phyloP scores from a whole-genome alignment of 2,113 vertebrate genomes.

The Dissostichus mawsoni region DNA sequence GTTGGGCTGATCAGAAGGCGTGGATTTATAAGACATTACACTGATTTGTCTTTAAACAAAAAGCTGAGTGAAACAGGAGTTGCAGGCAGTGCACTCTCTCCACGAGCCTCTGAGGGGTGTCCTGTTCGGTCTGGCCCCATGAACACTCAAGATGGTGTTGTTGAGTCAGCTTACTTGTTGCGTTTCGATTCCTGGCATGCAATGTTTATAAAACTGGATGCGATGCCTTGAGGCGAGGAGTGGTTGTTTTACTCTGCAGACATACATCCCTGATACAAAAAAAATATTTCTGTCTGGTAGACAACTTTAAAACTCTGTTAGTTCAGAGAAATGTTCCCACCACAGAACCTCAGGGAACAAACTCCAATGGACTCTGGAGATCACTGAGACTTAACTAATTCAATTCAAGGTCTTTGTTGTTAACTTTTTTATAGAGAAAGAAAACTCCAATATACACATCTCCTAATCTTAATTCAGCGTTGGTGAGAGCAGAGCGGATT shows the following conservation, averaged over 20 bases:
- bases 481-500: not conserved
- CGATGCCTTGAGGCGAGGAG: slow-evolving; percentile 12
- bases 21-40: not conserved
- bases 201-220: slow-evolving; percentile 13
- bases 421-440: not conserved
- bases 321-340: not conserved
- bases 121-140: not conserved
- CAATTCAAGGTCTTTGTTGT: not conserved
- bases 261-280: slow-evolving; percentile 8
- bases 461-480: slow-evolving; percentile 7
- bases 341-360: not conserved
- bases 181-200: not conserved
- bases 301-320: not conserved
- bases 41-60: not conserved
- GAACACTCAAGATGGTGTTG: slow-evolving; percentile 11
- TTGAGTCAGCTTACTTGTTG: slow-evolving; percentile 18
- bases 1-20: not conserved
- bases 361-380: not conserved
- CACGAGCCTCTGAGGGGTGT: slow-evolving; percentile 13
- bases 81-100: not conserved
- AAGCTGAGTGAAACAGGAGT: not conserved
- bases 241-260: slow-evolving; percentile 19
- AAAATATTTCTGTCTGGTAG: slow-evolving; percentile 3
- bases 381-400: not conserved
- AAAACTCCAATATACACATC: not conserved